Percentiles rank a stretch among this genome's conserved stretches.
Conservation (phyloP, 1,140 invertebrate genomes). For the Bursaphelenchus mucronatus region DNA sequence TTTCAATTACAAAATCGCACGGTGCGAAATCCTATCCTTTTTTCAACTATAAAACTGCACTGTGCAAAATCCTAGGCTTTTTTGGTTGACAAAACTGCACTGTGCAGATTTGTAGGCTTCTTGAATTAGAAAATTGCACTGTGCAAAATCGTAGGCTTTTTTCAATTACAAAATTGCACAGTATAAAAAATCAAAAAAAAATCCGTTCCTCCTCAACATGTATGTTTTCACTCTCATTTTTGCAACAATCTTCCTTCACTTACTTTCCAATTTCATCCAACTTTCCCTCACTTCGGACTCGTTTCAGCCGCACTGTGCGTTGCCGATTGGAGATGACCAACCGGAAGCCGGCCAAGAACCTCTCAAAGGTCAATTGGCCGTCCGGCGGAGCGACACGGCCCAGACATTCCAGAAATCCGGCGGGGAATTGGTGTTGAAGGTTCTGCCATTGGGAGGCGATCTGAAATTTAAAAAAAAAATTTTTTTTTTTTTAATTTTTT, state of each 20-base stretch:
- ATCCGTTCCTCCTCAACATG: too few relatives aligned
- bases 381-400: slow-evolving; percentile 61
- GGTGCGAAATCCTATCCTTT: too few relatives aligned
- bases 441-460: slow-evolving; percentile 34
- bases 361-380: slow-evolving; percentile 62
- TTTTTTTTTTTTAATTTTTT: not conserved
- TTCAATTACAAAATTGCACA: too few relatives aligned
- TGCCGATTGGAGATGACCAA: slow-evolving; percentile 50
- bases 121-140: too few relatives aligned
- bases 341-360: slow-evolving; percentile 62
- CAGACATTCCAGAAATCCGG: slow-evolving; percentile 61
- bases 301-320: slow-evolving; percentile 15
- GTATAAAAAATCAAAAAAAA: too few relatives aligned
- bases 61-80: too few relatives aligned
- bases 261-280: slow-evolving; percentile 24
- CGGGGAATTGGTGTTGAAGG: slow-evolving; percentile 37
- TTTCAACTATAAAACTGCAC: too few relatives aligned
- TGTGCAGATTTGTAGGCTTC: too few relatives aligned
- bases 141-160: too few relatives aligned
- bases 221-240: too few relatives aligned
- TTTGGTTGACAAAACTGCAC: too few relatives aligned
- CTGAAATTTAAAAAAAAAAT: slow-evolving; percentile 17
- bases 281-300: slow-evolving; percentile 39
- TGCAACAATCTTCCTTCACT: not conserved
- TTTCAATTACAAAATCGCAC: too few relatives aligned